phyloP scores from a whole-genome alignment of 2,113 vertebrate genomes.

The Gallinago jamesoni region DNA sequence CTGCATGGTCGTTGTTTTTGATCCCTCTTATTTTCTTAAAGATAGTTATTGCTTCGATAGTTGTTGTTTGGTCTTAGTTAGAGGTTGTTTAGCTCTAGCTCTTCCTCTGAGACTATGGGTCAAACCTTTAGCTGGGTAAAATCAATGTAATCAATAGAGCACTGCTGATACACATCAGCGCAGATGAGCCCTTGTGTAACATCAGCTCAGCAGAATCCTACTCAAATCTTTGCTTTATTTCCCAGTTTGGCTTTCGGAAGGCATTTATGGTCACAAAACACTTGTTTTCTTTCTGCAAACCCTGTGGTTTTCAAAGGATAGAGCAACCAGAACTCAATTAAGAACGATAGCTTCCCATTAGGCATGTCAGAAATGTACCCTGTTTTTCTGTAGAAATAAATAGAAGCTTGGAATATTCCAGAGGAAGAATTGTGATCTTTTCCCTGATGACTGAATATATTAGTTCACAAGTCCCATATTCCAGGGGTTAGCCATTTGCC shows the following conservation, averaged over 20 bases:
- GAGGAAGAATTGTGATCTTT: not conserved
- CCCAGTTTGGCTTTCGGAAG: slow-evolving; percentile 54
- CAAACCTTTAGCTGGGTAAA: slow-evolving; percentile 50
- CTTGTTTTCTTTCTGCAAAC: slow-evolving; percentile 21
- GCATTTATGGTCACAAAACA: slow-evolving; percentile 26
- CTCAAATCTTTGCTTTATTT: slow-evolving; percentile 32
- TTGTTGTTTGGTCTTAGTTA: slow-evolving; percentile 38
- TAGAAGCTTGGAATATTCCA: slow-evolving; percentile 12
- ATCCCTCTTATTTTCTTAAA: slow-evolving; percentile 34
- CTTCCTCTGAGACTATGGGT: slow-evolving; percentile 31
- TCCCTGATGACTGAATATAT: not conserved
- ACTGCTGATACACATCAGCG: slow-evolving; percentile 53
- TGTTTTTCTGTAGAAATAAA: not conserved
- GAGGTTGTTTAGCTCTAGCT: slow-evolving; percentile 43
- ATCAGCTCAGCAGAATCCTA: slow-evolving; percentile 45
- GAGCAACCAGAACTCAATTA: slow-evolving; percentile 27
- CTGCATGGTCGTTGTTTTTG: not conserved
- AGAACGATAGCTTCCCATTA: slow-evolving; percentile 24
- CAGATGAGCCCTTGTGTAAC: slow-evolving; percentile 48
- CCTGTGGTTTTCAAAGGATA: slow-evolving; percentile 18
- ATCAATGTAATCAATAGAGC: slow-evolving; percentile 55
- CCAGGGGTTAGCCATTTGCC: not conserved
- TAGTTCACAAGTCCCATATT: not conserved
- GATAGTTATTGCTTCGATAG: slow-evolving; percentile 30
- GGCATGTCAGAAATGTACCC: not conserved